Conservation (phyloP, 2,888 invertebrate genomes). For the Fissipunctia ypsillon region DNA sequence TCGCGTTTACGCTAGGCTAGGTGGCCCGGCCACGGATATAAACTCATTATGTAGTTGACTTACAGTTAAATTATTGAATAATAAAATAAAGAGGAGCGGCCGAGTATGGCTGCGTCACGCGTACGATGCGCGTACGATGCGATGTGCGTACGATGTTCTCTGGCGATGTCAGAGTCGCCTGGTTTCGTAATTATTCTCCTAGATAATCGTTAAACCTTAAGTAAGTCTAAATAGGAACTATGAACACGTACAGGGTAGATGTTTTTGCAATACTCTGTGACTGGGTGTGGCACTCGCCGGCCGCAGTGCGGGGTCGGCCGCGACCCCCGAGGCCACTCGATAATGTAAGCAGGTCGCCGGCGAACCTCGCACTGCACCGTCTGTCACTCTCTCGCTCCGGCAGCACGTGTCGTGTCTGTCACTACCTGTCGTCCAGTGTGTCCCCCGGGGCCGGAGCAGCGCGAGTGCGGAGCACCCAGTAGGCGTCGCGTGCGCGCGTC, state of each 20-base stretch:
- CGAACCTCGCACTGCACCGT: constrained; percentile 29
- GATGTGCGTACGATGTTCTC: constrained; percentile 77
- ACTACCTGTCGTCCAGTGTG: constrained; percentile 13
- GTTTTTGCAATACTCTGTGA: constrained; percentile 88
- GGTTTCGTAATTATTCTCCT: constrained; percentile 80
- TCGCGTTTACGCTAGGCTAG: constrained; percentile 89
- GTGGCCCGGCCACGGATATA: constrained; percentile 86
- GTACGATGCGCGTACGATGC: too few species aligned
- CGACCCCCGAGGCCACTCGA: background rate
- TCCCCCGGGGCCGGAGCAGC: constrained; percentile 19
- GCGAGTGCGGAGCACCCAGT: constrained; percentile 73
- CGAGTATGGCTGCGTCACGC: constrained; percentile 73
- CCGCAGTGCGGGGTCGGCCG: constrained; percentile 54
- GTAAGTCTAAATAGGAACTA: constrained; percentile 87
- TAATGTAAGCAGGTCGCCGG: constrained; percentile 16
- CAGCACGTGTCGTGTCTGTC: constrained; percentile 11
- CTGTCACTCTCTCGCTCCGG: constrained; percentile 27
- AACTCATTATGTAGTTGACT: constrained; percentile 78
- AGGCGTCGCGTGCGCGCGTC: constrained; percentile 81
- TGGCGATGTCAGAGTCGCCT: constrained; percentile 77
- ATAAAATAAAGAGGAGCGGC: constrained; percentile 69
- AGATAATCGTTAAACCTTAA: constrained; percentile 85
- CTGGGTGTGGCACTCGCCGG: constrained; percentile 81
- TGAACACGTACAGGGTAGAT: constrained; percentile 90
- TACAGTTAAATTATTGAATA: constrained; percentile 77